A percentile compares a stretch with the other conserved stretches of the same genome.
phyloP scores from a whole-genome alignment of 2,888 invertebrate species.

The Drosophila algonquin region DNA sequence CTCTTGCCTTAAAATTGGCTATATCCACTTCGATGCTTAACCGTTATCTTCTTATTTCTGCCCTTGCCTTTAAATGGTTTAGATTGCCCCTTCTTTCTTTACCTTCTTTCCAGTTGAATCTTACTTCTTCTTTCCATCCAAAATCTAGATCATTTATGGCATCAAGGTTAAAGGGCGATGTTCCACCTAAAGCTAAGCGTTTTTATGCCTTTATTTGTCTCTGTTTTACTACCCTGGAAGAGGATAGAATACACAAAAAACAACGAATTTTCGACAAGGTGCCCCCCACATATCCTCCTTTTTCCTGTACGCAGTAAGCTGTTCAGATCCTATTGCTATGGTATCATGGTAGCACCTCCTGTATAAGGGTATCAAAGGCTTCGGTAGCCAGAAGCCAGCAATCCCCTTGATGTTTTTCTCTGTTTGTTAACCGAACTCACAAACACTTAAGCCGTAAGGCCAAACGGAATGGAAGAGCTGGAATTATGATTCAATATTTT shows the following conservation, averaged over 20 bases:
- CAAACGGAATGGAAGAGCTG: not conserved
- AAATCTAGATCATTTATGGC: not conserved
- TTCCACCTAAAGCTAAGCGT: not conserved
- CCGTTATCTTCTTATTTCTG: too few species aligned
- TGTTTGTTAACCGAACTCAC: not conserved
- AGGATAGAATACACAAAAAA: too few species aligned
- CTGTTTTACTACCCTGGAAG: not conserved
- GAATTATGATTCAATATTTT: constrained; percentile 24
- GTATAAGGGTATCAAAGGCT: not conserved
- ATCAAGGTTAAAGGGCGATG: not conserved
- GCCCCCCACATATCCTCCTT: too few species aligned
- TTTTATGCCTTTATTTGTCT: not conserved
- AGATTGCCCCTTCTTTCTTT: too few species aligned
- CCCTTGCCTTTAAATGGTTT: too few species aligned
- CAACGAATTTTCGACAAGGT: too few species aligned
- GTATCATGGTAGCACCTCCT: not conserved
- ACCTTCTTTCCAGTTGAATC: not conserved
- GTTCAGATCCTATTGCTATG: not conserved
- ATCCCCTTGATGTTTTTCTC: not conserved
- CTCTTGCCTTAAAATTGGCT: too few species aligned
- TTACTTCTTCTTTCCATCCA: not conserved
- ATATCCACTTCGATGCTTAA: too few species aligned
- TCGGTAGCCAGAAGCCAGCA: not conserved
- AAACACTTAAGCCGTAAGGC: not conserved
- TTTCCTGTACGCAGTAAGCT: too few species aligned